Percentiles rank a stretch among this genome's conserved stretches.
phyloP scores from a whole-genome alignment of 2,888 invertebrate species.

The Pollenia labialis region DNA sequence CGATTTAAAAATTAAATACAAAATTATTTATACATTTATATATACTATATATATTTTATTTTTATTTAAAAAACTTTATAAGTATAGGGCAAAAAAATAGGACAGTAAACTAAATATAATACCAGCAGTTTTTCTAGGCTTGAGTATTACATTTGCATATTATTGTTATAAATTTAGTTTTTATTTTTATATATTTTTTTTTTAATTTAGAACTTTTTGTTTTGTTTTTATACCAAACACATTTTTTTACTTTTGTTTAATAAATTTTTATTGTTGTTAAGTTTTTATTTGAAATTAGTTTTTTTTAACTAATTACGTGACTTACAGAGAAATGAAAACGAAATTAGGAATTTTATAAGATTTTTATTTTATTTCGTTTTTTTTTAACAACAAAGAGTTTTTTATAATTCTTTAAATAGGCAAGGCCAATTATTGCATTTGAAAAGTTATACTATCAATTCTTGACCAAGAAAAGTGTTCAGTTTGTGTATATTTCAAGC shows the following conservation, averaged over 20 bases:
- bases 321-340: not conserved
- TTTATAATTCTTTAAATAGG: too few relatives aligned
- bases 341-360: slow-evolving; percentile 4
- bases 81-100: slow-evolving; percentile 27
- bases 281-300: slow-evolving; percentile 2
- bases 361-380: not conserved
- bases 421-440: too few relatives aligned
- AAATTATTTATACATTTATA: not conserved
- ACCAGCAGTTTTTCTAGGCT: slow-evolving; percentile 38
- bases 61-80: slow-evolving; percentile 28
- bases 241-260: not conserved
- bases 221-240: slow-evolving; percentile 46
- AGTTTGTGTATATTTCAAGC: not conserved
- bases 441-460: too few relatives aligned
- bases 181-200: slow-evolving; percentile 5
- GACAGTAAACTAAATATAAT: slow-evolving; percentile 30
- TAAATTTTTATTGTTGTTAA: slow-evolving; percentile 2
- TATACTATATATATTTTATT: not conserved
- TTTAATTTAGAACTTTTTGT: not conserved
- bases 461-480: too few relatives aligned
- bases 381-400: too few relatives aligned
- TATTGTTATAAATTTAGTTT: slow-evolving; percentile 27
- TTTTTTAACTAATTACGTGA: slow-evolving; percentile 24
- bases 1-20: not conserved
- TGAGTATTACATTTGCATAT: slow-evolving; percentile 23